These are phyloP conservation scores for Tetheella fluctuosa DNA, from an alignment of 2,888 invertebrate species.

Conservation along the genomic window DNA sequence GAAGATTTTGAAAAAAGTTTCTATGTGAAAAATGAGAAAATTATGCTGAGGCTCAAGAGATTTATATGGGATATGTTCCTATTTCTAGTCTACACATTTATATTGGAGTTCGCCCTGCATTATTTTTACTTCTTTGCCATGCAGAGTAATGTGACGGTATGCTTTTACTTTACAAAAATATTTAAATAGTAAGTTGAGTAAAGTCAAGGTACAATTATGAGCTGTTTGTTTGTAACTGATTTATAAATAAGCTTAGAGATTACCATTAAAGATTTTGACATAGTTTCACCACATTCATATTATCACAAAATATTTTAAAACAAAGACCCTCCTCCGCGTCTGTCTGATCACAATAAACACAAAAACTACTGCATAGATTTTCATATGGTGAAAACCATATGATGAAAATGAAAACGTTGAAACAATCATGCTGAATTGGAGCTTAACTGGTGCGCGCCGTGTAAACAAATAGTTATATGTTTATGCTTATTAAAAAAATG, in stretches of 20 bases:
- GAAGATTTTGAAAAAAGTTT: slow-evolving; percentile 86
- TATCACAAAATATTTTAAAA: too few species aligned
- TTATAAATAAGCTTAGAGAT: slow-evolving; percentile 12
- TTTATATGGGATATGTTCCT: slow-evolving; percentile 80
- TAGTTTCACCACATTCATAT: too few species aligned
- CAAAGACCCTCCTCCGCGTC: too few species aligned
- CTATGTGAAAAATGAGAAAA: slow-evolving; percentile 42
- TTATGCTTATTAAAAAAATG: too few species aligned
- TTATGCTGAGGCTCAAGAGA: slow-evolving; percentile 59
- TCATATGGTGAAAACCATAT: too few species aligned
- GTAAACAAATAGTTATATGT: too few species aligned
- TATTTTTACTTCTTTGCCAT: slow-evolving; percentile 92
- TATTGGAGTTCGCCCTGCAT: slow-evolving; percentile 90
- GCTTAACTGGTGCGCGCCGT: too few species aligned
- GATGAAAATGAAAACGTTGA: too few species aligned
- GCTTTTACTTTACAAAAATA: slow-evolving; percentile 16
- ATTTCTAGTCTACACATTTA: slow-evolving; percentile 87
- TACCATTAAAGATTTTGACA: slow-evolving; percentile 9
- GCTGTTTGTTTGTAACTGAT: slow-evolving; percentile 6
- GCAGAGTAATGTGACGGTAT: slow-evolving; percentile 86
- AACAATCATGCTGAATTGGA: too few species aligned
- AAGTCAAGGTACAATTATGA: background rate
- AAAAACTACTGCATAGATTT: too few species aligned
- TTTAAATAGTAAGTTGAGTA: slow-evolving; percentile 9
- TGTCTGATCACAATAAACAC: too few species aligned